Evolutionary conservation across 2,888 invertebrate genomes (phyloP).

Genomic region (Drosophila mimetica): DNA sequence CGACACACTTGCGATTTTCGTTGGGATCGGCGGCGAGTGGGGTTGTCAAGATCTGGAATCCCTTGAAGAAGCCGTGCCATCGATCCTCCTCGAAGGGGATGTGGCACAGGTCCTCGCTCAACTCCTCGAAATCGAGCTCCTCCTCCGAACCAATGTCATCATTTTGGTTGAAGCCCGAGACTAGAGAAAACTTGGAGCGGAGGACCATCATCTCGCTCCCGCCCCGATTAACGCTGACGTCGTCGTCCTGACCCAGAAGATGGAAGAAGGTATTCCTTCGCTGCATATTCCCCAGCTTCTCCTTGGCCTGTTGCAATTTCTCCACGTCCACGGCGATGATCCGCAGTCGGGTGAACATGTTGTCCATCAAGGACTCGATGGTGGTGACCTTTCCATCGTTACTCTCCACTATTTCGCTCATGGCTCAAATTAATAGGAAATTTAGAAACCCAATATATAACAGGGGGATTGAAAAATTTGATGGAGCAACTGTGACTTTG

Average conservation of each 20-base stretch:
- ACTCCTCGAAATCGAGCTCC: constrained; percentile 35
- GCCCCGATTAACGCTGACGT: not conserved
- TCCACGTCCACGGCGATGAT: constrained; percentile 65
- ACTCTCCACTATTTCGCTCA: constrained; percentile 6
- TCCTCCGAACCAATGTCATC: not conserved
- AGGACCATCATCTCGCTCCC: constrained; percentile 38
- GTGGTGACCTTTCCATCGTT: not conserved
- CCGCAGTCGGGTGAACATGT: constrained; percentile 65
- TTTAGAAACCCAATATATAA: not conserved
- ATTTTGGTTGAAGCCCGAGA: not conserved
- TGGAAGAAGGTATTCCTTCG: constrained; percentile 53
- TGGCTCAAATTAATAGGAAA: not conserved
- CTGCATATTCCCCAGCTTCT: constrained; percentile 61
- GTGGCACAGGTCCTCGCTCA: constrained; percentile 50
- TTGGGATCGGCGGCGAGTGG: constrained; percentile 45
- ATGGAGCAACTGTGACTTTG: no score
- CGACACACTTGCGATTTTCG: constrained; percentile 73
- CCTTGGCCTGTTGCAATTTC: constrained; percentile 67
- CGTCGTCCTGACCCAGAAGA: constrained; percentile 57
- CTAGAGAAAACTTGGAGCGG: constrained; percentile 12
- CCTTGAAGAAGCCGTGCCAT: constrained; percentile 75
- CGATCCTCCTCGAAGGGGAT: constrained; percentile 59
- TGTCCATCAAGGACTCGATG: constrained; percentile 35
- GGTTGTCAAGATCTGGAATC: constrained; percentile 64
- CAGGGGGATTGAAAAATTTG: not conserved